Percentiles rank a stretch among this genome's conserved stretches.
Evolutionary conservation across 2,113 vertebrate species (phyloP).

Genomic region (Petromus typicus): DNA sequence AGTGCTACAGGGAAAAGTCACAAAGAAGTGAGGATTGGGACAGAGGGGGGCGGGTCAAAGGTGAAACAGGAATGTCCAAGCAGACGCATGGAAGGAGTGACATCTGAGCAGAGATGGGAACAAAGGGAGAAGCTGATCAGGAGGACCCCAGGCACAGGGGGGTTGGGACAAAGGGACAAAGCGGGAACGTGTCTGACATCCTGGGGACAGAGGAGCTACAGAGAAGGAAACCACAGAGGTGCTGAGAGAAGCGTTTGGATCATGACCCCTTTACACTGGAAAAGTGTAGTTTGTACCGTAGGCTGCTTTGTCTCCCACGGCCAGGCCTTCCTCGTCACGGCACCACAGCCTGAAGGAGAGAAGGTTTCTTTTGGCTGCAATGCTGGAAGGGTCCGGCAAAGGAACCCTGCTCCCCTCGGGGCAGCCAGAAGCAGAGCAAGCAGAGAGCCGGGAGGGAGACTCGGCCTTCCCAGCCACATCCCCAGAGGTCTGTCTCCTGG

Average conservation of each 20-base stretch:
- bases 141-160: background rate
- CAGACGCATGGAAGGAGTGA: background rate
- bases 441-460: background rate
- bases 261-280: background rate
- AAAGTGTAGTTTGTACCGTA: background rate
- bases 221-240: too few relatives aligned
- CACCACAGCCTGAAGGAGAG: background rate
- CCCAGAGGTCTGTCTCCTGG: background rate
- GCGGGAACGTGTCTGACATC: too few relatives aligned
- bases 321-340: background rate
- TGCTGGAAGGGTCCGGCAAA: background rate
- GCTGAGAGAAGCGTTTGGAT: fast-evolving
- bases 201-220: background rate
- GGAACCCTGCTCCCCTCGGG: background rate
- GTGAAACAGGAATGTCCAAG: background rate
- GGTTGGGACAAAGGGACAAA: too few relatives aligned
- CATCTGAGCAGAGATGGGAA: background rate
- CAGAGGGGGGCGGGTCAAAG: background rate
- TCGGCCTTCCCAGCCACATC: too few relatives aligned
- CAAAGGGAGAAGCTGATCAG: background rate
- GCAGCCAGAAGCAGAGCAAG: background rate
- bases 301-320: background rate
- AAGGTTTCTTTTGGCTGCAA: background rate
- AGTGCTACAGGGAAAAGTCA: background rate
- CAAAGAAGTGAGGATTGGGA: background rate